phyloP scores from a whole-genome alignment of 2,888 invertebrate species.

The Habroteleia sp. region DNA sequence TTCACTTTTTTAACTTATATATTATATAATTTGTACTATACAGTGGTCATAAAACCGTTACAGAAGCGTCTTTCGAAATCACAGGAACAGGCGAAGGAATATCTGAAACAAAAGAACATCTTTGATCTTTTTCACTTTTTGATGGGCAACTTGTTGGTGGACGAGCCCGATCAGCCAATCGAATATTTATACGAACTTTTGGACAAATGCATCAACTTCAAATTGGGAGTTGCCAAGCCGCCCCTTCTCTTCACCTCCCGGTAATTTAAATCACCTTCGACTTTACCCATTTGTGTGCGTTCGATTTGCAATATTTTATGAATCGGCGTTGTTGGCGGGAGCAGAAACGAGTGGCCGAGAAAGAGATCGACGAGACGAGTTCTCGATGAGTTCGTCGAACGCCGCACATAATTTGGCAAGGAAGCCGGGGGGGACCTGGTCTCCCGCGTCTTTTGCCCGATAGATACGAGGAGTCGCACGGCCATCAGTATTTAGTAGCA shows the following conservation, averaged over 20 bases:
- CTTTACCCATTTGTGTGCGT: slow-evolving; percentile 12
- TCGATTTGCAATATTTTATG: slow-evolving; percentile 35
- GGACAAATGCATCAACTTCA: slow-evolving; percentile 81
- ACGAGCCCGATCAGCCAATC: slow-evolving; percentile 80
- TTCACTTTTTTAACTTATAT: too few species aligned
- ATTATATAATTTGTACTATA: too few species aligned
- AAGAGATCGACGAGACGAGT: slow-evolving; percentile 51
- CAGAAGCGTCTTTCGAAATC: slow-evolving; percentile 67
- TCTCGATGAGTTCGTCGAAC: slow-evolving; percentile 63
- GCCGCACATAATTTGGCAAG: slow-evolving; percentile 43
- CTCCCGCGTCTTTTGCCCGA: slow-evolving; percentile 34
- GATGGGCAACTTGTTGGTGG: slow-evolving; percentile 80
- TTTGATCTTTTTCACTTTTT: slow-evolving; percentile 82
- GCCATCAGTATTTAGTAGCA: slow-evolving; percentile 38
- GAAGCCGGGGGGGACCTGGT: slow-evolving; percentile 25
- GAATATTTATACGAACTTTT: slow-evolving; percentile 80
- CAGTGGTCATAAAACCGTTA: too few species aligned
- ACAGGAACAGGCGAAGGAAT: slow-evolving; percentile 77
- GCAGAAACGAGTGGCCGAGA: slow-evolving; percentile 30
- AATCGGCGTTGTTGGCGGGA: slow-evolving; percentile 7
- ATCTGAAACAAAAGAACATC: slow-evolving; percentile 79
- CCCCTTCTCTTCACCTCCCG: slow-evolving; percentile 79
- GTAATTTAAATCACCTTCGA: slow-evolving; percentile 64
- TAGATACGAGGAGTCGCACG: slow-evolving; percentile 25
- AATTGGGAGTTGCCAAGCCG: slow-evolving; percentile 80